These are phyloP conservation scores for Ypsolopha sequella DNA, from an alignment of 2,888 invertebrate genomes.

Conservation along the genomic window DNA sequence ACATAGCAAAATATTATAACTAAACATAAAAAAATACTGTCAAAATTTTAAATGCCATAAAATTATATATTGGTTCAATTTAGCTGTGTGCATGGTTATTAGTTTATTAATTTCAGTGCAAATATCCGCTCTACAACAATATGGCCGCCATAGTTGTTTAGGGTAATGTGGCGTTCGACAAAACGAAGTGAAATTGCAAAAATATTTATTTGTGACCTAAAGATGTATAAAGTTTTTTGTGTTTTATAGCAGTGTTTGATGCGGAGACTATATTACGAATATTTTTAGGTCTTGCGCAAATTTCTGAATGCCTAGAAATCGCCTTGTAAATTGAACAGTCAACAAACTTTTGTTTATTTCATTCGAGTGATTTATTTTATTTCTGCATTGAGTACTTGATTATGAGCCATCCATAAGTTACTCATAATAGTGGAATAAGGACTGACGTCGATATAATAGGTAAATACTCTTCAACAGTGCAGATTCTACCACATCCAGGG, in stretches of 20 bases:
- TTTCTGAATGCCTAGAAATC: conserved; percentile 53
- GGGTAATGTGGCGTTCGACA: conserved; percentile 70
- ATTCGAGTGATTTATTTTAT: conserved; percentile 55
- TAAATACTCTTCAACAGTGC: conserved; percentile 41
- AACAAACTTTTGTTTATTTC: conserved; percentile 72
- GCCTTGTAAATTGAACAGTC: conserved; percentile 66
- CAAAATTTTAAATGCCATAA: neutral
- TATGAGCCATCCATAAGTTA: conserved; percentile 58
- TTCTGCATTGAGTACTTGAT: conserved; percentile 49
- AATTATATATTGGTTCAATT: conserved; percentile 6
- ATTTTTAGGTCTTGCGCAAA: conserved; percentile 53
- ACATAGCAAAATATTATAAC: neutral
- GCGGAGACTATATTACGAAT: conserved; percentile 47
- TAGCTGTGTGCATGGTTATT: conserved; percentile 26
- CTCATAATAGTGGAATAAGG: conserved; percentile 58
- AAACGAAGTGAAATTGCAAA: conserved; percentile 64
- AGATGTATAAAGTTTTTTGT: conserved; percentile 61
- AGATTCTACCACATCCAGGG: conserved; percentile 42
- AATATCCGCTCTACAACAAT: conserved; percentile 50
- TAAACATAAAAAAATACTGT: neutral
- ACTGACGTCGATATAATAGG: conserved; percentile 60
- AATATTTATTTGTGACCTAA: conserved; percentile 60
- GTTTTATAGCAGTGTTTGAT: conserved; percentile 65
- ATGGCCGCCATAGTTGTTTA: conserved; percentile 69
- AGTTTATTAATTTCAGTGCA: conserved; percentile 14